A percentile compares a stretch with the other conserved stretches of the same genome.
These are phyloP conservation scores for Lynx canadensis DNA, from an alignment of 2,113 vertebrate genomes.

Conservation along the genomic window DNA sequence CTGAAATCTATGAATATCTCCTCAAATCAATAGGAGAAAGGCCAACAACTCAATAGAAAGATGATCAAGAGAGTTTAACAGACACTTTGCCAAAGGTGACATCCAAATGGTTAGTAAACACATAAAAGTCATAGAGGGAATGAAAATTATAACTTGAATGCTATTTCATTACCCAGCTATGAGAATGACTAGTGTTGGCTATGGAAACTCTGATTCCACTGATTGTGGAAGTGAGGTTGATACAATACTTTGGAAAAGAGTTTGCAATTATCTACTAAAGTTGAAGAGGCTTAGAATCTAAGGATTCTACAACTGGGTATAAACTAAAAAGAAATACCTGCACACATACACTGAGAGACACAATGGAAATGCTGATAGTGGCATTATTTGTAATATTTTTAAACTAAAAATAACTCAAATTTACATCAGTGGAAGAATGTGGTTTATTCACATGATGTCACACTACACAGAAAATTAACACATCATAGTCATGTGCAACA, in stretches of 20 bases:
- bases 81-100: not conserved
- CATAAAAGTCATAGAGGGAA: not conserved
- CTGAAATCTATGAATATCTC: not conserved
- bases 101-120: not conserved
- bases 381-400: not conserved
- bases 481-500: not conserved
- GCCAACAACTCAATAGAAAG: not conserved
- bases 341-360: not conserved
- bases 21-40: not conserved
- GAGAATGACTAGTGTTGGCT: too few species aligned
- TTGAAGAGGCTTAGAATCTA: not conserved
- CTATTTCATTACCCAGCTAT: not conserved
- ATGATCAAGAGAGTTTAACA: not conserved
- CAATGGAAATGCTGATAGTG: not conserved
- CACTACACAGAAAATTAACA: not conserved
- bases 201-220: not conserved
- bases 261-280: not conserved
- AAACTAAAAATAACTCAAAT: not conserved
- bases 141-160: not conserved
- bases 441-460: not conserved
- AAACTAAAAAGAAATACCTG: not conserved
- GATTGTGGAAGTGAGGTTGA: not conserved
- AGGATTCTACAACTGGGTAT: not conserved
- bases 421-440: not conserved
- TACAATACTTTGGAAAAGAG: not conserved